Evolutionary conservation across 2,888 invertebrate species (phyloP).

Genomic region (Lapara coniferarum): DNA sequence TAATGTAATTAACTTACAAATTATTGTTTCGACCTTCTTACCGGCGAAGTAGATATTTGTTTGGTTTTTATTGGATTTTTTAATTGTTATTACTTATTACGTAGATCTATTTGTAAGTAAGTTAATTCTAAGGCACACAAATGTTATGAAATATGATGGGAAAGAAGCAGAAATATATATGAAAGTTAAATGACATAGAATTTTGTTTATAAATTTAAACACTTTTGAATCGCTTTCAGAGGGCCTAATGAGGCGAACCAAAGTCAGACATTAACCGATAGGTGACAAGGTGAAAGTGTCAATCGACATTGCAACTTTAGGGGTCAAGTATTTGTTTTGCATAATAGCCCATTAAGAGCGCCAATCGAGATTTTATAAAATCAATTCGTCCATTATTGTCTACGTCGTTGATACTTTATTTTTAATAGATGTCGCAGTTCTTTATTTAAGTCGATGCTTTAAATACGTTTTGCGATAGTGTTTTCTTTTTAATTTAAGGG

Average conservation of each 20-base stretch:
- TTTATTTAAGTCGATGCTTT: not conserved
- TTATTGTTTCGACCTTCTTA: constrained; percentile 23
- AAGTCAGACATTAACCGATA: not conserved
- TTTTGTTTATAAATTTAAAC: not conserved
- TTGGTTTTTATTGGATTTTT: not conserved
- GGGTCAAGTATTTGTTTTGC: constrained; percentile 12
- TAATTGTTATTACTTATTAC: not conserved
- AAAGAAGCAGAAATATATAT: not conserved
- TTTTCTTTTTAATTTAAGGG: too few species aligned
- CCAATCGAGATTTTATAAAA: constrained; percentile 8
- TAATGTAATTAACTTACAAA: constrained; percentile 63
- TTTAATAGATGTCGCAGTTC: not conserved
- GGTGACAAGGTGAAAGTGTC: constrained; percentile 6
- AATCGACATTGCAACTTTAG: constrained; percentile 15
- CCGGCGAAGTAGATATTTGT: constrained; percentile 11
- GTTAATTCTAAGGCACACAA: too few species aligned
- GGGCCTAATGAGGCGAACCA: constrained; percentile 1
- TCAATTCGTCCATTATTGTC: constrained; percentile 3
- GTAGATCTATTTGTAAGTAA: too few species aligned
- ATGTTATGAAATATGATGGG: too few species aligned
- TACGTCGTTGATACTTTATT: not conserved
- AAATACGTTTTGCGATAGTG: too few species aligned
- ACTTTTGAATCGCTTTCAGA: not conserved
- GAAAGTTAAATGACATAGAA: not conserved
- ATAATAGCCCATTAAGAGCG: not conserved